Evolutionary conservation across 64 coral and sea anemone species (phyloP), one percentile per base, ranked within the genome.

Genomic region (Exaiptasia diaphana): DNA sequence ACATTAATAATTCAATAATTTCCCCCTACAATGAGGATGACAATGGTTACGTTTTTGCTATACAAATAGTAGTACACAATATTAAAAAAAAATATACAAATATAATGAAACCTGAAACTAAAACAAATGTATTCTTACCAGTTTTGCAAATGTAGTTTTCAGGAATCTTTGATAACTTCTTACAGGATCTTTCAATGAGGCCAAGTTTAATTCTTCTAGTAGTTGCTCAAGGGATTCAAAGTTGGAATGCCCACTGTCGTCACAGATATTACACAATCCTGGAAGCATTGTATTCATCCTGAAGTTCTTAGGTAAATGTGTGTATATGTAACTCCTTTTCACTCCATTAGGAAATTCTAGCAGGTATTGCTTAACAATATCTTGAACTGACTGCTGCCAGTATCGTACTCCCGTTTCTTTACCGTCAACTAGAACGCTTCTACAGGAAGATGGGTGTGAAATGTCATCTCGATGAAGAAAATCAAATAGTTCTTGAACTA

Each of bases 311-410:
- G 76, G 76, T 35, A 79, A 18, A 52, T 79, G 76, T 36, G 53
- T 79, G 40, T 79, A 79, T 53, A 77, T 77, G 25, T 55, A 77
- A 20, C 32, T 77, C 35, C 77, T 80, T 35, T 80, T 80, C 61
- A 79, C 76, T 35, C 76, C 76, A 79, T 62, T 79, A 48, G 76
- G 76, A n/a, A n/a, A 41, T 63, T 79, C 76, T 34, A 79, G 54
- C 18, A 29, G 0, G 53, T 79, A 79, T 53, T 79, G 76, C 11
- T 38, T 53, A 12, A 79, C 76, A 58, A 79, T 36, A 3, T 79
- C 56, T 45, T 79, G 42, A 5, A 79, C 38, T 15, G 22, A 53
- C 26, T 52, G 27, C 28, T 54, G 35, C 24, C 74, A 77, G 17
- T 54, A 77, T 5, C 28, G 2, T 30, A 77, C 2, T 10, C 27